Conservation (phyloP, 2,888 invertebrate species). For the Athetis lepigone region DNA sequence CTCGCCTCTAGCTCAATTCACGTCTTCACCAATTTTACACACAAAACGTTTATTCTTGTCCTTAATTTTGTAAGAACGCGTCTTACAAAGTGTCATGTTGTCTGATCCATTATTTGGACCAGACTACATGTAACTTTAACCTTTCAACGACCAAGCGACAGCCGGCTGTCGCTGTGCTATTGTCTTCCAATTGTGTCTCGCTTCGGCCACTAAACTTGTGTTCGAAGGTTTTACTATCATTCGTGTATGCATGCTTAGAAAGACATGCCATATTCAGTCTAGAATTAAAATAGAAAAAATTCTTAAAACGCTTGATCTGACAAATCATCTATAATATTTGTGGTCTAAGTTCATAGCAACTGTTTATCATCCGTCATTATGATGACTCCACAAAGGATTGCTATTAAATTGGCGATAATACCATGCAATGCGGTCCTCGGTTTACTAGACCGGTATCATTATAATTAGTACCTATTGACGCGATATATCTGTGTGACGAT, state of each 20-base stretch:
- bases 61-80: no score
- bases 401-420: conserved; percentile 41
- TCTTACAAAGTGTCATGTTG: no score
- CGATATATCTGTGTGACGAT: conserved; percentile 25
- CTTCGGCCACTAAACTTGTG: no score
- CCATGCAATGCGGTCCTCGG: conserved; percentile 16
- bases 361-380: conserved; percentile 20
- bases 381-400: conserved; percentile 33
- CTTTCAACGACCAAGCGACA: no score
- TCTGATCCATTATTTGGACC: no score
- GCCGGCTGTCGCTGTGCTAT: no score
- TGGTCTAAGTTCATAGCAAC: conserved; percentile 13
- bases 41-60: no score
- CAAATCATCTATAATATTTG: conserved; percentile 10
- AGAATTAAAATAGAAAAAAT: background rate
- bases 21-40: no score
- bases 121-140: no score
- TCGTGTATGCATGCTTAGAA: background rate
- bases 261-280: background rate
- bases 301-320: background rate
- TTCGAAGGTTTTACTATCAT: no score
- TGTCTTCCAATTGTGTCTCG: no score
- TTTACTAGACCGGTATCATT: conserved; percentile 38
- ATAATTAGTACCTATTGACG: conserved; percentile 44
- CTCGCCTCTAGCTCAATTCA: no score